phyloP scores from a whole-genome alignment of 2,888 invertebrate species.

The Hedya salicella region DNA sequence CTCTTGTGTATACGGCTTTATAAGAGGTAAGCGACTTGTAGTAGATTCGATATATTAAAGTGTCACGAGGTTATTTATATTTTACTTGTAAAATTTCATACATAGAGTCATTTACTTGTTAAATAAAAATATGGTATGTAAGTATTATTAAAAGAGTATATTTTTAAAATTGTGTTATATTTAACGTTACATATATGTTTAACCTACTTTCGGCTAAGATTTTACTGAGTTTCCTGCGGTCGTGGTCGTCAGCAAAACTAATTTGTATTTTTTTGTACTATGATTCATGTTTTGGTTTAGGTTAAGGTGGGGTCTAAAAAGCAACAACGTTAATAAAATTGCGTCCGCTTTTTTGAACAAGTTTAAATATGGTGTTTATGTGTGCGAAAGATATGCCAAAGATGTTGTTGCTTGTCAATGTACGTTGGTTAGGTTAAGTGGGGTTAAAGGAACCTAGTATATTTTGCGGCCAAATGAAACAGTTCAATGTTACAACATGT shows the following conservation, averaged over 20 bases:
- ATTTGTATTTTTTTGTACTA: neutral
- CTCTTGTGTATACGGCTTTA: slow-evolving; percentile 3
- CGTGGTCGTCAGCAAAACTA: neutral
- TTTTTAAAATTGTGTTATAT: slow-evolving; percentile 30
- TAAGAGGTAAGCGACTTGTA: neutral
- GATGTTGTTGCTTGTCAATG: slow-evolving; percentile 7
- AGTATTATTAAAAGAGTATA: slow-evolving; percentile 32
- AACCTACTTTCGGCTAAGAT: slow-evolving; percentile 19
- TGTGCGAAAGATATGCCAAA: slow-evolving; percentile 13
- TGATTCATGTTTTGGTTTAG: neutral
- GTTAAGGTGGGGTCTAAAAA: neutral
- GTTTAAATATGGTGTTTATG: neutral
- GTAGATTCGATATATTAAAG: slow-evolving; percentile 4
- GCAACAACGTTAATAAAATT: slow-evolving; percentile 7
- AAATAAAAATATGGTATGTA: slow-evolving; percentile 30
- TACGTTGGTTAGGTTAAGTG: neutral
- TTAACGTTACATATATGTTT: slow-evolving; percentile 23
- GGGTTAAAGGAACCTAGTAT: neutral
- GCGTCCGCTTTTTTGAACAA: slow-evolving; percentile 7
- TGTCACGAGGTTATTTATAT: slow-evolving; percentile 10
- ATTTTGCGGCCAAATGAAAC: neutral
- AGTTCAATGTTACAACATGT: too few species aligned
- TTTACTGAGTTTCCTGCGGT: slow-evolving; percentile 15
- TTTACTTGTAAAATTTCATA: slow-evolving; percentile 8
- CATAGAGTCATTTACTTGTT: slow-evolving; percentile 23